phyloP scores from a whole-genome alignment of 1,140 invertebrate species.

The Aphis craccivora region DNA sequence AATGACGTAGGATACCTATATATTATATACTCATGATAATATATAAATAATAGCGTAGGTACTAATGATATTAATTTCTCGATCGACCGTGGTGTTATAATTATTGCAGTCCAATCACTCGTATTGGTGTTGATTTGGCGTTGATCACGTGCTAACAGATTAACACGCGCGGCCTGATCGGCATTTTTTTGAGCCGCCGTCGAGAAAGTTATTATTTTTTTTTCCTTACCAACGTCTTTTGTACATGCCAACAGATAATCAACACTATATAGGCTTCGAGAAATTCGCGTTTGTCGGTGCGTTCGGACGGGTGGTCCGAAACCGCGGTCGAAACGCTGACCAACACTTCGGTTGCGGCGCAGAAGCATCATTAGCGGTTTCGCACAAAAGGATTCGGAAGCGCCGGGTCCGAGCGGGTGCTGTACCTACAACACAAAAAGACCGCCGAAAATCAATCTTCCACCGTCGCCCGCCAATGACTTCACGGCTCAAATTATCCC shows the following conservation, averaged over 20 bases:
- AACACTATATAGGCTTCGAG: neutral
- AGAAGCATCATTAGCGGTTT: constrained; percentile 27
- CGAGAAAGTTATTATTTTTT: neutral
- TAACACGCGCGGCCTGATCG: neutral
- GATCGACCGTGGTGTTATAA: neutral
- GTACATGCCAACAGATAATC: neutral
- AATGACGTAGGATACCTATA: too few relatives aligned
- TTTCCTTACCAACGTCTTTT: neutral
- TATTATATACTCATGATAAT: too few relatives aligned
- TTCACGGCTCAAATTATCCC: neutral
- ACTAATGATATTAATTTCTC: neutral
- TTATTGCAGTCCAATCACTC: neutral
- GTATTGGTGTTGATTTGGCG: neutral
- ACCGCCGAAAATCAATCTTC: constrained; percentile 25
- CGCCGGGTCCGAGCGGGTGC: neutral
- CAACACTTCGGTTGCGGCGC: neutral
- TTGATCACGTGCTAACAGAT: neutral
- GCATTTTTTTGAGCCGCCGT: neutral
- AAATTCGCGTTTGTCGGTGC: neutral
- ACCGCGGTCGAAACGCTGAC: neutral
- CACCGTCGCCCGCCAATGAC: neutral
- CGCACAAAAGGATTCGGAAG: constrained; percentile 28
- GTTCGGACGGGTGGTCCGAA: neutral
- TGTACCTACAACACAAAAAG: neutral
- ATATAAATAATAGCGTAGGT: too few relatives aligned